Conservation (phyloP, 2,113 vertebrate genomes). For the Delphinapterus leucas region DNA sequence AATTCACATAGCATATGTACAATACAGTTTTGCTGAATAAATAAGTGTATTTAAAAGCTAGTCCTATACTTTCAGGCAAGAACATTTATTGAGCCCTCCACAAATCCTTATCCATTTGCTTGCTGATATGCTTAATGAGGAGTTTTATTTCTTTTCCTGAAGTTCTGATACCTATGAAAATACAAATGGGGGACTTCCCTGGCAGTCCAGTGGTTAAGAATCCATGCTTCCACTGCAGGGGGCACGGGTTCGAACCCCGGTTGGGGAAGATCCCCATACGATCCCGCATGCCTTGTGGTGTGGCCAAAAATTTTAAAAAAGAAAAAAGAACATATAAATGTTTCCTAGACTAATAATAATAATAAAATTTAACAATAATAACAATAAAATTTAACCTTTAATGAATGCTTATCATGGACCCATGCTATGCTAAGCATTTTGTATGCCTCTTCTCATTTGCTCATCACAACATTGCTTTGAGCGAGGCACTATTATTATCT, state of each 20-base stretch:
- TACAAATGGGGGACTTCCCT: neutral
- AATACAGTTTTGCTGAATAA: neutral
- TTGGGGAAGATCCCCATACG: neutral
- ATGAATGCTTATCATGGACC: neutral
- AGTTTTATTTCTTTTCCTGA: conserved; percentile 8
- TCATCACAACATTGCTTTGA: neutral
- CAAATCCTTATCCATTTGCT: neutral
- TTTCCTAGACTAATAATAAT: neutral
- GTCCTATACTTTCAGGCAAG: neutral
- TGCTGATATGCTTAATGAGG: neutral
- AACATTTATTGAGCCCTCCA: neutral
- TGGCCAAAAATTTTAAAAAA: neutral
- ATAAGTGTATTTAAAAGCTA: neutral
- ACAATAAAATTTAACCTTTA: conserved; percentile 4
- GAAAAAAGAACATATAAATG: neutral
- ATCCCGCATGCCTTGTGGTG: neutral
- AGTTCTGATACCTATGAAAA: neutral
- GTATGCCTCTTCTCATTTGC: neutral
- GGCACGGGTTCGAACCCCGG: fast-evolving
- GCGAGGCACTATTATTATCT: neutral
- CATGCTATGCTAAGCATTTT: neutral
- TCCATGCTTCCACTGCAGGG: neutral
- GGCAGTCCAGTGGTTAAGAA: neutral
- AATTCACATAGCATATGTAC: neutral
- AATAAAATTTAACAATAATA: neutral